Conservation (phyloP, 30 jellyfish, hydroid and myxozoan genomes). For the Rhopilema esculentum region DNA sequence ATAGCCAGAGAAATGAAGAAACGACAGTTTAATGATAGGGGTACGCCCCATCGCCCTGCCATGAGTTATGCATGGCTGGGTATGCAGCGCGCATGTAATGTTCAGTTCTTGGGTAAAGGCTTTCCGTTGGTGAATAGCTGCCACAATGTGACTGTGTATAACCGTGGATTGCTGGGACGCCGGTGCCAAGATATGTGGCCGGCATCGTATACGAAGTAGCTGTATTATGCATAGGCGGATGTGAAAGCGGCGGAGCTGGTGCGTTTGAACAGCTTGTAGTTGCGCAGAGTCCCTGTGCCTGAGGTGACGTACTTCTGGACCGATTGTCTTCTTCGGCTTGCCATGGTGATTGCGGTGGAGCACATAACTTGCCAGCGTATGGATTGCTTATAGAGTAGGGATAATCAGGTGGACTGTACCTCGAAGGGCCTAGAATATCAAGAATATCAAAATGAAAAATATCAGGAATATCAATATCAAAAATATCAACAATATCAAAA, state of each 20-base stretch:
- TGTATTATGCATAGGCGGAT: constrained; percentile 82
- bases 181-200: constrained; percentile 53
- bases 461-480: background rate
- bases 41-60: constrained; percentile 80
- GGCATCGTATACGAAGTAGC: constrained; percentile 65
- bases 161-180: constrained; percentile 68
- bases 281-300: constrained; percentile 66
- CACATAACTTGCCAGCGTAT: constrained; percentile 60
- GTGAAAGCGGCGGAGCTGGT: constrained; percentile 92
- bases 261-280: constrained; percentile 69
- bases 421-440: constrained; percentile 29
- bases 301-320: constrained; percentile 84
- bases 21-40: constrained; percentile 75
- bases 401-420: constrained; percentile 83
- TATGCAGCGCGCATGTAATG: constrained; percentile 64
- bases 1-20: too few relatives aligned
- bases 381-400: constrained; percentile 70
- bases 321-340: constrained; percentile 69
- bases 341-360: constrained; percentile 78
- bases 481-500: too few relatives aligned
- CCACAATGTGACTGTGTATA: constrained; percentile 74
- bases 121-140: constrained; percentile 78
- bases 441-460: background rate
- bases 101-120: constrained; percentile 72
- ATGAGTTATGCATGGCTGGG: constrained; percentile 71